Evolutionary conservation across 2,797 vertebrate genomes (phyloP).

Genomic region (Melanotaenia boesemani): DNA sequence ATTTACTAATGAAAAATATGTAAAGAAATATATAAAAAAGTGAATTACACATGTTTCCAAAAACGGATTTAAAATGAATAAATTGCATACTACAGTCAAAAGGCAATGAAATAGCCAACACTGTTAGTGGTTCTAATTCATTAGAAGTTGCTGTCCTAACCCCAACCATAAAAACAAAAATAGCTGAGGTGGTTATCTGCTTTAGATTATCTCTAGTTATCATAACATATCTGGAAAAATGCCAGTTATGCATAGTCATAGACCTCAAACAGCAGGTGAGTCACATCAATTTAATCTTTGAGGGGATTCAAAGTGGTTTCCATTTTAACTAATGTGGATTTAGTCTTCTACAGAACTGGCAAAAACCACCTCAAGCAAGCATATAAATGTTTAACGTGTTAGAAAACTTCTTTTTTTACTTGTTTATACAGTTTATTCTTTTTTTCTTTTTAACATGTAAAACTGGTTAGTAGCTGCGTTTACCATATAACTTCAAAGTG

Average conservation of each 20-base stretch:
- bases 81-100: background rate
- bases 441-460: background rate
- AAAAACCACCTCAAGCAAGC: background rate
- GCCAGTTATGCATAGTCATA: too few species aligned
- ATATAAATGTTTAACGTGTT: too few species aligned
- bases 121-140: background rate
- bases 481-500: too few species aligned
- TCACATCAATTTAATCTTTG: background rate
- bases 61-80: background rate
- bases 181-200: too few species aligned
- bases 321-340: background rate
- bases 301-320: background rate
- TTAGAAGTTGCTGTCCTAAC: background rate
- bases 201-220: background rate
- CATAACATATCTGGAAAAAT: background rate
- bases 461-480: background rate
- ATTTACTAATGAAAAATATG: background rate
- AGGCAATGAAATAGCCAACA: background rate
- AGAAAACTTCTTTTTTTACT: too few species aligned
- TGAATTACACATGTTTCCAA: background rate
- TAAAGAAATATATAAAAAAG: background rate
- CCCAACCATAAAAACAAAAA: too few species aligned
- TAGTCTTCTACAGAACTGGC: background rate
- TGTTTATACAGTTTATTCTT: too few species aligned
- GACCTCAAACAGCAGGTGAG: background rate